Conservation (phyloP, 2,113 vertebrate genomes). For the Dendrocopos noguchii region DNA sequence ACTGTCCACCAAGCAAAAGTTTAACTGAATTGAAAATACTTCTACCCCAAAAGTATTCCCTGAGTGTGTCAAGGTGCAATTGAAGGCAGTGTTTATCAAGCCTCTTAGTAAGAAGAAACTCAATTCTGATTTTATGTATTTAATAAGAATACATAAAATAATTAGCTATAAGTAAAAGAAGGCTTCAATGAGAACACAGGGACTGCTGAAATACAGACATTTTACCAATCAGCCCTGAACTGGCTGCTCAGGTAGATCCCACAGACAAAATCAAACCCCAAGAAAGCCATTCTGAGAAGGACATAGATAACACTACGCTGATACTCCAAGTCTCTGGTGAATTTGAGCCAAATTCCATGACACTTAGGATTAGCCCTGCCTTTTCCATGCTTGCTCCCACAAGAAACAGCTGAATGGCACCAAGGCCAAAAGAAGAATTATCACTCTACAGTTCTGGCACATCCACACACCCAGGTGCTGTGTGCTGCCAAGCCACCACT, state of each 20-base stretch:
- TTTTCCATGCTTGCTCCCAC: background rate
- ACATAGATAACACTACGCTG: background rate
- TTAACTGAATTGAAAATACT: background rate
- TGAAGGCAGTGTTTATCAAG: background rate
- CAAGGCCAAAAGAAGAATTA: background rate
- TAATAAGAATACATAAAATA: background rate
- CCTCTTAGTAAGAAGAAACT: background rate
- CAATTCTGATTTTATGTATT: background rate
- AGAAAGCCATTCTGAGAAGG: background rate
- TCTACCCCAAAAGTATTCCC: background rate
- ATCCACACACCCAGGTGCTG: too few relatives aligned
- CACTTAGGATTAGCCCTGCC: background rate
- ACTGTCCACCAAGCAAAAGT: background rate
- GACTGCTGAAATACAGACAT: background rate
- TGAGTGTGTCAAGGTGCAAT: background rate
- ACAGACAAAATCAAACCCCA: background rate
- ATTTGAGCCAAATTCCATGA: background rate
- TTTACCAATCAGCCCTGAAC: background rate
- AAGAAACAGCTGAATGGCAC: background rate
- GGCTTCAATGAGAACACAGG: background rate
- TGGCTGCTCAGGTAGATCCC: background rate
- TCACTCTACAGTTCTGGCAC: rapidly evolving
- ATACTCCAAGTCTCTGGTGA: background rate
- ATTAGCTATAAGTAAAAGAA: background rate
- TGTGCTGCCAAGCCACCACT: background rate